Percentiles rank a stretch among this genome's conserved stretches.
Evolutionary conservation across 1,140 invertebrate genomes (phyloP).

Genomic region (Drosophila saltans): DNA sequence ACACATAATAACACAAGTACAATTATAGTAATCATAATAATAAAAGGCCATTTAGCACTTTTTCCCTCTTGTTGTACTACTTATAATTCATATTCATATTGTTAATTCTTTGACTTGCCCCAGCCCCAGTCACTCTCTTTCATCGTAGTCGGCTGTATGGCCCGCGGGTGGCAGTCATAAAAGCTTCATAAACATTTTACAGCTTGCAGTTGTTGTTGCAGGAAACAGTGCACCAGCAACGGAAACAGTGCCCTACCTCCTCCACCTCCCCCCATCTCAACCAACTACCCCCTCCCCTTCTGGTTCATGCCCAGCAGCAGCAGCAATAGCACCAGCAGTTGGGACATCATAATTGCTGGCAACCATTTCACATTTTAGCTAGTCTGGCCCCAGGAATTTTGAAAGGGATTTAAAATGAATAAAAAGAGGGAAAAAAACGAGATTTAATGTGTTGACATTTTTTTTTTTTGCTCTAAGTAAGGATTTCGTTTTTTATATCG

Average conservation of each 20-base stretch:
- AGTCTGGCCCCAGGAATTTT: slow-evolving; percentile 37
- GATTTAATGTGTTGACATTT: slow-evolving; percentile 4
- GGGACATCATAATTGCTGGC: slow-evolving; percentile 49
- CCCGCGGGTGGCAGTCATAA: slow-evolving; percentile 59
- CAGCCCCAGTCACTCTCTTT: not conserved
- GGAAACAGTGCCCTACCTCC: slow-evolving; percentile 22
- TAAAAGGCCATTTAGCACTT: slow-evolving; percentile 78
- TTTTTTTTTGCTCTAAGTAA: slow-evolving; percentile 23
- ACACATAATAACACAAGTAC: slow-evolving; percentile 30
- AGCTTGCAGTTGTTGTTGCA: slow-evolving; percentile 76
- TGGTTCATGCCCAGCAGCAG: slow-evolving; percentile 6
- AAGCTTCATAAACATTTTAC: slow-evolving; percentile 81
- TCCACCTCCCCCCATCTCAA: not conserved
- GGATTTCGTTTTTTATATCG: not conserved
- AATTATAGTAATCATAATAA: slow-evolving; percentile 60
- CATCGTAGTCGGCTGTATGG: not conserved
- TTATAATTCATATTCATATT: slow-evolving; percentile 72
- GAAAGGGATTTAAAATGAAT: not conserved
- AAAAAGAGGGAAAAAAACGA: slow-evolving; percentile 20
- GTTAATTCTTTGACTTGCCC: slow-evolving; percentile 61
- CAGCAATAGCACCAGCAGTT: slow-evolving; percentile 3
- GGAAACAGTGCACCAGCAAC: slow-evolving; percentile 46
- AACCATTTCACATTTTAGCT: slow-evolving; percentile 57
- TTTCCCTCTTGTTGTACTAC: slow-evolving; percentile 39
- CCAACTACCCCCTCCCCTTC: no score